phyloP scores from a whole-genome alignment of 2,113 vertebrate species.

The Leiothrix lutea region DNA sequence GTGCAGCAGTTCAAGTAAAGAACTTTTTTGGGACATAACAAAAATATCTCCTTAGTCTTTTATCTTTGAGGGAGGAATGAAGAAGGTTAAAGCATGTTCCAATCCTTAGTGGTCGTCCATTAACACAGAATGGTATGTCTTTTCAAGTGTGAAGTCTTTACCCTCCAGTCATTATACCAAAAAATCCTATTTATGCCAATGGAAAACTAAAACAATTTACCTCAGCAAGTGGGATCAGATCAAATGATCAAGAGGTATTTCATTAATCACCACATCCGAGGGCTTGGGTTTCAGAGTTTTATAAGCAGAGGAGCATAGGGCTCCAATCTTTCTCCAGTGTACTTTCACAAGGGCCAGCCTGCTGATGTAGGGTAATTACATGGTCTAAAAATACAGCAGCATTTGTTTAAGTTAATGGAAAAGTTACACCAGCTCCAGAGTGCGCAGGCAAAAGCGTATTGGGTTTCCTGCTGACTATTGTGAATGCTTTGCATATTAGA shows the following conservation, averaged over 20 bases:
- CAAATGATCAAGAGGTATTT: conserved; percentile 68
- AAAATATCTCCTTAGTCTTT: conserved; percentile 47
- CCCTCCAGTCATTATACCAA: conserved; percentile 54
- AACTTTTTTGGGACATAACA: neutral
- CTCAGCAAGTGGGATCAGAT: conserved; percentile 67
- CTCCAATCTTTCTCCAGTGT: conserved; percentile 66
- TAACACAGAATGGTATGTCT: conserved; percentile 43
- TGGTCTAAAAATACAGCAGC: conserved; percentile 81
- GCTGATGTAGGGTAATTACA: conserved; percentile 76
- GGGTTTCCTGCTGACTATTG: conserved; percentile 79
- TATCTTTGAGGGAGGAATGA: conserved; percentile 40
- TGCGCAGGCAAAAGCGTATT: conserved; percentile 58
- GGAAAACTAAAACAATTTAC: conserved; percentile 76
- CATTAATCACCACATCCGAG: conserved; percentile 75
- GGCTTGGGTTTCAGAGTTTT: conserved; percentile 73
- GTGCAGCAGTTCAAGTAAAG: neutral
- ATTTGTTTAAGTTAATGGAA: conserved; percentile 78
- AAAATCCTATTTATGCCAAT: conserved; percentile 66
- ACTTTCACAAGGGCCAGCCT: conserved; percentile 62
- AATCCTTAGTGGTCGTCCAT: conserved; percentile 31
- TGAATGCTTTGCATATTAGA: conserved; percentile 68
- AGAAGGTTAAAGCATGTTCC: conserved; percentile 30
- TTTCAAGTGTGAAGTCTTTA: conserved; percentile 63
- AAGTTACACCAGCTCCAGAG: conserved; percentile 65
- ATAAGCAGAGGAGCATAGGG: conserved; percentile 64